Percentiles rank a stretch among this genome's conserved stretches.
These are phyloP conservation scores for Arctocebus calabarensis DNA, from an alignment of 2,797 vertebrate species.

Conservation along the genomic window DNA sequence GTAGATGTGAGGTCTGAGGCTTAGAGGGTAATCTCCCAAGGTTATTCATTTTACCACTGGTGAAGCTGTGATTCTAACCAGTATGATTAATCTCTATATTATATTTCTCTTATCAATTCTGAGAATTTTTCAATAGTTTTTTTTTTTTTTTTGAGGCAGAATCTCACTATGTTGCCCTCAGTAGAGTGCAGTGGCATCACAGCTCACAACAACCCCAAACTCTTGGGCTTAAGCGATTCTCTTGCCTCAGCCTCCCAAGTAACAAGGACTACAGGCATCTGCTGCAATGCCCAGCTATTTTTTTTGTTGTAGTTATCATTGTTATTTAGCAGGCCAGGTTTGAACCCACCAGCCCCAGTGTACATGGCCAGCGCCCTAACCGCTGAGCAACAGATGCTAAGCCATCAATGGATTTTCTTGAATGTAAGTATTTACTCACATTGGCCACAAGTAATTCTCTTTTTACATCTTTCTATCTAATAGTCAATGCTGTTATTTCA, in stretches of 20 bases:
- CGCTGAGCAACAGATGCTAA: no score
- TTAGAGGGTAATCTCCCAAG: background rate
- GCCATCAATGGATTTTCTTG: background rate
- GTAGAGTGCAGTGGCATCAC: no score
- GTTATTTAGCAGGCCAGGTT: no score
- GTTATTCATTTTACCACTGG: background rate
- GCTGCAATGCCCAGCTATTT: no score
- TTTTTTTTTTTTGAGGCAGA: background rate
- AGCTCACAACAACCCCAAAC: no score
- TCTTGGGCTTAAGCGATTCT: no score
- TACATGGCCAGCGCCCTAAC: no score
- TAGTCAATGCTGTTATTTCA: constrained; percentile 46
- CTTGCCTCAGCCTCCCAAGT: no score
- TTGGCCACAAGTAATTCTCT: constrained; percentile 15
- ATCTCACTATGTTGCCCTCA: no score
- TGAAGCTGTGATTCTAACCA: constrained; percentile 30
- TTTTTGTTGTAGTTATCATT: no score
- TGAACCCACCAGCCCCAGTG: no score
- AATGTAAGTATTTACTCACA: constrained; percentile 49
- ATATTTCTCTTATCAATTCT: constrained; percentile 41
- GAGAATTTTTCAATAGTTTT: constrained; percentile 43
- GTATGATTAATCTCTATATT: background rate
- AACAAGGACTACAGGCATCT: no score
- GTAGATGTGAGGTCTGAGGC: background rate
- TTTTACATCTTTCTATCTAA: constrained; percentile 41